Percentiles rank a stretch among this genome's conserved stretches.
Evolutionary conservation across 2,888 invertebrate species (phyloP).

Genomic region (Eupithecia exiguata): DNA sequence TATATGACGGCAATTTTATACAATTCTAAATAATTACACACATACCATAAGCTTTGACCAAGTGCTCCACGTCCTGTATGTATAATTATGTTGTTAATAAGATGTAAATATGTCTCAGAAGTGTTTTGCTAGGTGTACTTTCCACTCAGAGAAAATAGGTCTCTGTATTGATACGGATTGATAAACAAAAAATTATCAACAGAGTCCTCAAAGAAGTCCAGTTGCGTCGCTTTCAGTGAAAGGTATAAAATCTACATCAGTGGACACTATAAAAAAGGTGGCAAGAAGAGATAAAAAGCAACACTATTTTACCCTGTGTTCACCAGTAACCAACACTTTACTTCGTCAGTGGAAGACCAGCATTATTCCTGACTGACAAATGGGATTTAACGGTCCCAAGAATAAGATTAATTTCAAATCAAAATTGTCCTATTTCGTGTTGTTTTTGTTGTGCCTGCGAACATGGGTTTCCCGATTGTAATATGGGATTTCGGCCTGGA

Average conservation of each 20-base stretch:
- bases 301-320: neutral
- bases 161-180: neutral
- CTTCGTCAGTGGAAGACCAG: neutral
- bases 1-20: too few species aligned
- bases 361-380: conserved; percentile 19
- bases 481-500: neutral
- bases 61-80: neutral
- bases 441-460: conserved; percentile 8
- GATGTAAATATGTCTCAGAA: neutral
- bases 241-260: too few species aligned
- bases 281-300: neutral
- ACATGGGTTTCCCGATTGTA: neutral
- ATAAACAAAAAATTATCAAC: neutral
- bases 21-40: neutral
- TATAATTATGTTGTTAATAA: too few species aligned
- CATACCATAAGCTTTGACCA: neutral
- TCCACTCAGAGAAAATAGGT: neutral
- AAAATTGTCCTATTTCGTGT: conserved; percentile 17
- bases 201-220: too few species aligned
- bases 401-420: conserved; percentile 15
- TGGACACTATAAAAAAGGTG: too few species aligned
- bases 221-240: too few species aligned
- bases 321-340: neutral
- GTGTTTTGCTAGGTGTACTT: neutral
- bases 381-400: conserved; percentile 24